Evolutionary conservation across 2,797 vertebrate genomes (phyloP), one percentile per base, ranked within the genome.

Genomic region (Smutsia gigantea): DNA sequence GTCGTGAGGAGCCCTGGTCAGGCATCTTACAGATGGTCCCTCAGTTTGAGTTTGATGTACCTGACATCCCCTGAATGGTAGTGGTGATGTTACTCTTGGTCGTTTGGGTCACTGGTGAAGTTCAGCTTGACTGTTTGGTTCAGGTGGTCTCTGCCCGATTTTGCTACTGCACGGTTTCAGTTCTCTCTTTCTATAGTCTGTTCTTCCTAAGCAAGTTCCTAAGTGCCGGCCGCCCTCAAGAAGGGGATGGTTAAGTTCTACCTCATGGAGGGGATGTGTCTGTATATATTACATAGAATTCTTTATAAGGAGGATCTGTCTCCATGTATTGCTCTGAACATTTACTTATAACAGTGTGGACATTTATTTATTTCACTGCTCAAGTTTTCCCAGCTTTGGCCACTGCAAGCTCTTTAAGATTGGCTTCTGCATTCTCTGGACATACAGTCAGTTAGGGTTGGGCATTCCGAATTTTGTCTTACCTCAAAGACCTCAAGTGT

Each of bases 221-320:
- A 87, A 72, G 25, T 79, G 25, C 46, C 87, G 71, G 34, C 42
- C 37, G n/a, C 12, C 37, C 19, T 74, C 49, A 66, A 55, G 25
- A 92, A 93, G n/a, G 42, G 23, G 12, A 90, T 61, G 53, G 61
- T 88, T 93, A 79, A 92, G 53, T 92, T 84, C 34, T 7, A 57
- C 42, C 37, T 90, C 37, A 69, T 71, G 17, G n/a, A 77, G 57
- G 25, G 19, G 21, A 42, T 7, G 7, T 42, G 39, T 42, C 39
- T 42, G 39, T 77, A 42, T 42, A 42, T 42, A 83, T 86, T 86
- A 81, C 79, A 84, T 78, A 89, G 37, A 59, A 92, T 88, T 72
- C 12, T 88, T 87, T 84, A 71, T 88, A 88, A 55, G 63, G 51
- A 86, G 83, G 71, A 59, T 15, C 19, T 81, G 13, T 93, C 39